Base-by-base conservation (phyloP, 2,113 vertebrate species). In the Aegotheles bennettii region DNA sequence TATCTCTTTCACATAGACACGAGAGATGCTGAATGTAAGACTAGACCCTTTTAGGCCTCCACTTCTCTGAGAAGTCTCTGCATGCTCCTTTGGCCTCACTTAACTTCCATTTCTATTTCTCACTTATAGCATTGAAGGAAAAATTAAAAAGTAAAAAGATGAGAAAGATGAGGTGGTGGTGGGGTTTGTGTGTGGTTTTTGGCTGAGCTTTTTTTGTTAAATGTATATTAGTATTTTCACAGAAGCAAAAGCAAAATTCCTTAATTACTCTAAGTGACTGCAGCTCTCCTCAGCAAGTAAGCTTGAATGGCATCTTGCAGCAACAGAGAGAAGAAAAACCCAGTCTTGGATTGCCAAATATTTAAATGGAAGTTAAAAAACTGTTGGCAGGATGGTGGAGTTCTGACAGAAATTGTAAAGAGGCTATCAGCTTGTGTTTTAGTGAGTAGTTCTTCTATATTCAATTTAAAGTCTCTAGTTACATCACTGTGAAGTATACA, bases 321-420 rank as follows among this genome's bases (percentile, higher is more conserved):
- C 35, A 90, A 83, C 13, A 54, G 42, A 56, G 54, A 80, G 24
- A 74, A 47, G 28, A 80, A 94, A 88, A 89, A 69, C 7, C 5
- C 42, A 70, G 25, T n/a, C 35, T 50, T 80, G 42, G 54, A 63
- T 36, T 93, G 90, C 79, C 82, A 96, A 80, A 77, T 69, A 92
- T 65, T 93, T 84, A 90, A 84, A 84, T 29, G 23, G 31, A 83
- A 92, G 71, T 83, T 86, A 87, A 78, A 92, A 29, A 92, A 77
- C 43, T 81, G 29, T 51, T 94, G 86, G 84, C 42, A 94, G 60
- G 56, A 59, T 47, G 43, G 35, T n/a, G 31, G 29, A 67, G 23
- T 28, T 94, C 84, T 80, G 80, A 93, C 26, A 92, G 56, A 91
- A 95, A 84, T 35, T 71, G 40, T n/a, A 48, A 84, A 91, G 57